phyloP scores from a whole-genome alignment of 2,797 vertebrate genomes.

The Gallirallus australis region DNA sequence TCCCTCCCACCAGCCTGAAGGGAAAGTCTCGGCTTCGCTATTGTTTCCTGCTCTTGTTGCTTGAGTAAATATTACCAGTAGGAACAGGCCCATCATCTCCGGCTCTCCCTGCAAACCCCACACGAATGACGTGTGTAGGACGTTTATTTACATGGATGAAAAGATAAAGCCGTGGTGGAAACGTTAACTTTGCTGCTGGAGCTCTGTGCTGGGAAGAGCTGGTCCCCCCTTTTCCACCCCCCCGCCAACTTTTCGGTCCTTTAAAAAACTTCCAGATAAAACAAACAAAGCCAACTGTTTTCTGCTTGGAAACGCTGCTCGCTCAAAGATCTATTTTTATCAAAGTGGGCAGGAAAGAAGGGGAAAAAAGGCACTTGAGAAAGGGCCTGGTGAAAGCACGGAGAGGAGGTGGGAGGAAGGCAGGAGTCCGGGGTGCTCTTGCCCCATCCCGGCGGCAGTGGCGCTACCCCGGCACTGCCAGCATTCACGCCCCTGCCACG shows the following conservation, averaged over 20 bases:
- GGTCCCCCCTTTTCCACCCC: neutral
- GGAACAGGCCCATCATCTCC: conserved; percentile 70
- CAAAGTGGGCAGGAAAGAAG: conserved; percentile 30
- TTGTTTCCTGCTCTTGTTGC: conserved; percentile 66
- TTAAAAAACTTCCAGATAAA: conserved; percentile 66
- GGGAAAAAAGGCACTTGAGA: conserved; percentile 23
- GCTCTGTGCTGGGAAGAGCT: conserved; percentile 18
- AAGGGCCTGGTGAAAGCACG: neutral
- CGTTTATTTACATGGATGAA: conserved; percentile 67
- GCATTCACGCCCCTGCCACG: neutral
- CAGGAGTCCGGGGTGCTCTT: neutral
- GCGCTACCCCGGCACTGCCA: neutral
- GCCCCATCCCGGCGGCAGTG: rapidly evolving
- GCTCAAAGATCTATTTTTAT: conserved; percentile 69
- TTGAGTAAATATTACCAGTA: conserved; percentile 72
- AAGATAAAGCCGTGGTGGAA: conserved; percentile 60
- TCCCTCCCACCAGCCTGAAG: conserved; percentile 23
- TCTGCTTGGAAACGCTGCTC: conserved; percentile 60
- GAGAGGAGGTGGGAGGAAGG: neutral
- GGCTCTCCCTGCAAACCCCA: conserved; percentile 57
- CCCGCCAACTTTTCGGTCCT: conserved; percentile 1
- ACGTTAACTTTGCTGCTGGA: conserved; percentile 46
- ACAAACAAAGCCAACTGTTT: conserved; percentile 57
- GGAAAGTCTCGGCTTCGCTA: conserved; percentile 59
- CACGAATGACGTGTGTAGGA: conserved; percentile 56